These are phyloP conservation scores for Maccullochella peelii DNA, from an alignment of 2,113 vertebrate genomes.

Conservation along the genomic window DNA sequence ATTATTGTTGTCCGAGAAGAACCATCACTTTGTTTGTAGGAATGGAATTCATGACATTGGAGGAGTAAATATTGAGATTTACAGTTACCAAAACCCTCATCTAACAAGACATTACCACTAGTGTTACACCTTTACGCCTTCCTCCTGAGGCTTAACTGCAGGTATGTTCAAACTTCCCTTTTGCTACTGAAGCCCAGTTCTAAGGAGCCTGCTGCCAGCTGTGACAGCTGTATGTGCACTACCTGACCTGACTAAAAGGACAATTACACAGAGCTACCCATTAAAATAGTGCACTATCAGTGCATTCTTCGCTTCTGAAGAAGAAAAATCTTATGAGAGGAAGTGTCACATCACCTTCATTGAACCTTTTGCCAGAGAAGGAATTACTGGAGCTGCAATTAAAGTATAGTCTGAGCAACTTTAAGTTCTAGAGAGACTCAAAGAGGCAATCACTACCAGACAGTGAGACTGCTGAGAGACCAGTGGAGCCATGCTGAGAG, in stretches of 20 bases:
- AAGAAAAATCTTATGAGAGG: background rate
- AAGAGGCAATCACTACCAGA: background rate
- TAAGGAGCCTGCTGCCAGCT: constrained; percentile 16
- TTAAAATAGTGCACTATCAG: background rate
- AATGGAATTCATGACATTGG: constrained; percentile 30
- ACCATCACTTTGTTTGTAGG: constrained; percentile 19
- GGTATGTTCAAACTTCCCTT: background rate
- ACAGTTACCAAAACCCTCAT: background rate
- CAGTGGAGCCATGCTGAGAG: constrained; percentile 73
- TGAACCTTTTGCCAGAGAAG: background rate
- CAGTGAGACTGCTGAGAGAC: constrained; percentile 23
- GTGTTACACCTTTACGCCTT: background rate
- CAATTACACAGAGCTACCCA: background rate
- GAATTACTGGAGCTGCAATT: background rate
- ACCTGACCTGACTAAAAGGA: constrained; percentile 3
- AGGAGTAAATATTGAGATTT: constrained; percentile 42
- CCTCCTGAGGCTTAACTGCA: background rate
- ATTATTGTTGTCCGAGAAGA: constrained; percentile 29
- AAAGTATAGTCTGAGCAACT: background rate
- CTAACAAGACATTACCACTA: background rate
- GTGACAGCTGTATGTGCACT: background rate
- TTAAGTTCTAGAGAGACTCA: background rate
- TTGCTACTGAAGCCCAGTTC: background rate
- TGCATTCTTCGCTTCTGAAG: background rate
- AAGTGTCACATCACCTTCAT: constrained; percentile 5